A percentile compares a stretch with the other conserved stretches of the same genome.
These are phyloP conservation scores for human (Homo sapiens) DNA, from an alignment of 2,113 vertebrate species.

Conservation along the genomic window DNA sequence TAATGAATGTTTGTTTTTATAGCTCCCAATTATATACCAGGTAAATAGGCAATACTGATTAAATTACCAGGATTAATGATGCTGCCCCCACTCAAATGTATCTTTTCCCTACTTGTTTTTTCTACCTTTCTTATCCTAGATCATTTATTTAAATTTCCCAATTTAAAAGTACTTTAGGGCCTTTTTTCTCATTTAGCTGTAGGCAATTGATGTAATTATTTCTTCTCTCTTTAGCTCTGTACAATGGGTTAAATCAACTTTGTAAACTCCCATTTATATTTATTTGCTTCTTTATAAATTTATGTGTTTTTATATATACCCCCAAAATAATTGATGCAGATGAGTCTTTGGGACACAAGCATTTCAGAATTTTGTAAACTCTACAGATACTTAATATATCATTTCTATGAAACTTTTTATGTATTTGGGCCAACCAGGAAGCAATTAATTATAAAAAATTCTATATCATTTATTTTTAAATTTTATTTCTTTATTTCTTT, in stretches of 20 bases:
- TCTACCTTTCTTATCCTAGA: not conserved
- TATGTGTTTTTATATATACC: not conserved
- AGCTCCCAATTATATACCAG: not conserved
- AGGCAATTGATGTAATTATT: not conserved
- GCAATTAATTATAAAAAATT: conserved; percentile 20
- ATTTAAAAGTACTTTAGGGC: not conserved
- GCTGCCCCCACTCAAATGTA: not conserved
- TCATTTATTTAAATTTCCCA: not conserved
- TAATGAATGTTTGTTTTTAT: conserved; percentile 4
- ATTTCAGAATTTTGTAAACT: conserved; percentile 25
- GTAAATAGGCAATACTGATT: not conserved
- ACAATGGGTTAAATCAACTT: not conserved
- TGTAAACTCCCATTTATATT: conserved; percentile 10
- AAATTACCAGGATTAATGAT: conserved; percentile 7
- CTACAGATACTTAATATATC: not conserved
- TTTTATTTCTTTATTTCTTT: too few relatives aligned
- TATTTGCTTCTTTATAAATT: not conserved
- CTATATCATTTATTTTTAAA: not conserved
- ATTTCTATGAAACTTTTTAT: not conserved
- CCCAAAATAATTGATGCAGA: not conserved
- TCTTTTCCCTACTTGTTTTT: not conserved
- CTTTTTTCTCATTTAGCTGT: not conserved
- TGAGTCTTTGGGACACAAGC: not conserved
- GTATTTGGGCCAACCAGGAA: not conserved
- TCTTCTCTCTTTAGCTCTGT: not conserved